phyloP scores from a whole-genome alignment of 1,140 invertebrate species.

The Latrodectus geometricus region DNA sequence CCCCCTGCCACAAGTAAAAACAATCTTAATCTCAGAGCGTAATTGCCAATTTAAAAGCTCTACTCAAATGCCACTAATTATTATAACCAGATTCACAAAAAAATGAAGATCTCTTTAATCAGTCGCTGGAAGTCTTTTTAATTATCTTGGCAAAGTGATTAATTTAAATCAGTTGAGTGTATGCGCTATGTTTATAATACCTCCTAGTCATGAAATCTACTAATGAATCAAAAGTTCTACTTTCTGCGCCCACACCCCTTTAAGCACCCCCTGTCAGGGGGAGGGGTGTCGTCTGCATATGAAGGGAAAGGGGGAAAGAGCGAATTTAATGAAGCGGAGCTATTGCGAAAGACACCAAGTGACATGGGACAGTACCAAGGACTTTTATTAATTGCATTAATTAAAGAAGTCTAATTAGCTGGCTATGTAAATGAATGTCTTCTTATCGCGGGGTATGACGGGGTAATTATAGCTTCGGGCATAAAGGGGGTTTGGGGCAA shows the following conservation, averaged over 20 bases:
- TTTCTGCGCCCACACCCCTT: not conserved
- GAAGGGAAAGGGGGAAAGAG: not conserved
- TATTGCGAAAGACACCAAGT: conserved; percentile 50
- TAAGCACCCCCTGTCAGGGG: not conserved
- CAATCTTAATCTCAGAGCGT: too few species aligned
- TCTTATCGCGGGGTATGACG: conserved; percentile 55
- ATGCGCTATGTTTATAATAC: conserved; percentile 11
- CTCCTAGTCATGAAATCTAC: conserved; percentile 26
- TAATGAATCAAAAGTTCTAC: conserved; percentile 24
- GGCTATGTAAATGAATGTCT: conserved; percentile 61
- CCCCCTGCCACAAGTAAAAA: too few species aligned
- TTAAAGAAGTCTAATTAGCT: conserved; percentile 59
- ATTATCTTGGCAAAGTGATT: conserved; percentile 19
- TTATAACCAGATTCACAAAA: conserved; percentile 14
- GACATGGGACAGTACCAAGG: conserved; percentile 46
- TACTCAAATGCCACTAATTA: conserved; percentile 8
- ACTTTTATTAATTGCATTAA: conserved; percentile 61
- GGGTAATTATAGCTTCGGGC: conserved; percentile 49
- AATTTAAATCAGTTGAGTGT: conserved; percentile 25
- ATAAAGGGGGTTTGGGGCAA: not conserved
- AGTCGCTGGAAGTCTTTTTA: not conserved
- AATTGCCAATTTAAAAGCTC: too few species aligned
- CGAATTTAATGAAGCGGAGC: conserved; percentile 52
- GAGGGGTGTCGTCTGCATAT: not conserved
- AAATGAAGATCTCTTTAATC: not conserved